phyloP scores from a whole-genome alignment of 2,113 vertebrate species.

The Paraplagusia blochii region DNA sequence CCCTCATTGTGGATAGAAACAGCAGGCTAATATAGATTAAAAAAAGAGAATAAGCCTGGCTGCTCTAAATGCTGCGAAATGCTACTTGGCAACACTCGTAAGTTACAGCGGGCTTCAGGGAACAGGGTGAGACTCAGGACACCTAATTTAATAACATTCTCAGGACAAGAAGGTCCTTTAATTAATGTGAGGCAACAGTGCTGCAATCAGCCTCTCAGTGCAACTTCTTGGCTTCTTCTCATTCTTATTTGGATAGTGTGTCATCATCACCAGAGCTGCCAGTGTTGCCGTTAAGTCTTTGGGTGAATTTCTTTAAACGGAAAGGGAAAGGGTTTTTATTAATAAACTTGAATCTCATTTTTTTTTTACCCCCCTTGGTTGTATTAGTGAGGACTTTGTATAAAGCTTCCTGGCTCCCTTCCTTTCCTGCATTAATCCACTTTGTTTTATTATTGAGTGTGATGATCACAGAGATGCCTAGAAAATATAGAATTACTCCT shows the following conservation, averaged over 20 bases:
- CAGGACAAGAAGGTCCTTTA: slow-evolving; percentile 35
- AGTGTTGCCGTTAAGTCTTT: slow-evolving; percentile 28
- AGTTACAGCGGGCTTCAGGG: slow-evolving; percentile 40
- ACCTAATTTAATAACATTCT: slow-evolving; percentile 64
- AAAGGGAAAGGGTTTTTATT: neutral
- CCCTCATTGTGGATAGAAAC: neutral
- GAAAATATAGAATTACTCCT: neutral
- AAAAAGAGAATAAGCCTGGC: slow-evolving; percentile 3
- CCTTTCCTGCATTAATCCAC: neutral
- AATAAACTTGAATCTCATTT: neutral
- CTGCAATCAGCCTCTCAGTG: slow-evolving; percentile 21
- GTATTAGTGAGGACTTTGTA: neutral
- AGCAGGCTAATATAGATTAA: neutral
- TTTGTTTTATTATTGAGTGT: neutral
- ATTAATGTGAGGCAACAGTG: slow-evolving; percentile 34
- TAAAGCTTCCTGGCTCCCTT: slow-evolving; percentile 1
- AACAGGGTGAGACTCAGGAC: slow-evolving; percentile 57
- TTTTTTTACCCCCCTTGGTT: slow-evolving; percentile 4
- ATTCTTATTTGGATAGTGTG: slow-evolving; percentile 37
- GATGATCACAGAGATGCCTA: neutral
- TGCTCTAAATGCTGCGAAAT: slow-evolving; percentile 28
- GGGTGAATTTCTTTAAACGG: slow-evolving; percentile 20
- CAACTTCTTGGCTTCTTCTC: slow-evolving; percentile 21
- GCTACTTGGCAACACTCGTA: slow-evolving; percentile 35
- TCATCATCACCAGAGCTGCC: slow-evolving; percentile 17